Base-by-base conservation (phyloP, 2,888 invertebrate genomes). In the Coelinius sp. region DNA sequence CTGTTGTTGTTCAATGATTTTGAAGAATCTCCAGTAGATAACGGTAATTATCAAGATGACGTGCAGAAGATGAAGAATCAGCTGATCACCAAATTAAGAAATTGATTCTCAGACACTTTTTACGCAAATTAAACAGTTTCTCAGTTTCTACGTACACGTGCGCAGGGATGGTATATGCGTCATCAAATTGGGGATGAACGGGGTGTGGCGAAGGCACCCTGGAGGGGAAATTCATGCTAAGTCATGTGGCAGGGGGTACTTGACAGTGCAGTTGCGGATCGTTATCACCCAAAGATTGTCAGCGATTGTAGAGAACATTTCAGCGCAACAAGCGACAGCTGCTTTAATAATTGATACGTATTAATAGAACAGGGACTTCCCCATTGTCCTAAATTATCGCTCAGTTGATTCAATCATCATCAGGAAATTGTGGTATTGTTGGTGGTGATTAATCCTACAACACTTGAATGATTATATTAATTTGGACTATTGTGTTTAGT, bases 281-380 rank as follows among this genome's bases (percentile, higher is more conserved):
- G 46, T 49, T 49, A 49, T 49, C 46, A 49, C 20, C 20, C 20
- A 17, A 49, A 49, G 20, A 20, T 49, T 49, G 46, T 20, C 1
- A 1, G 20, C 20, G 20, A 49, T 49, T 14, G 46, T 20, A 17
- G 8, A 17, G 1, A 31, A 8, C 20, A 49, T 20, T 49, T 14
- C n/a, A 46, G 20, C 46, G 46, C 46, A 49, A 49, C 46, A 49
- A 49, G 46, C 46, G 46, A 49, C 46, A 49, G 46, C 46, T 49
- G 46, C 46, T 49, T 20, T 20, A 6, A 49, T 3, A 8, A 7
- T 20, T 20, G 6, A 49, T 12, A 5, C n/a, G 41, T 44, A 8
- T 20, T 20, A 49, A 14, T 14, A 5, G 5, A 14, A 49, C 14
- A 8, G 46, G 17, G 17, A 4, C 46, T 17, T 49, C 46, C 20